phyloP scores from a whole-genome alignment of 2,113 vertebrate species.

The Epinephelus lanceolatus region DNA sequence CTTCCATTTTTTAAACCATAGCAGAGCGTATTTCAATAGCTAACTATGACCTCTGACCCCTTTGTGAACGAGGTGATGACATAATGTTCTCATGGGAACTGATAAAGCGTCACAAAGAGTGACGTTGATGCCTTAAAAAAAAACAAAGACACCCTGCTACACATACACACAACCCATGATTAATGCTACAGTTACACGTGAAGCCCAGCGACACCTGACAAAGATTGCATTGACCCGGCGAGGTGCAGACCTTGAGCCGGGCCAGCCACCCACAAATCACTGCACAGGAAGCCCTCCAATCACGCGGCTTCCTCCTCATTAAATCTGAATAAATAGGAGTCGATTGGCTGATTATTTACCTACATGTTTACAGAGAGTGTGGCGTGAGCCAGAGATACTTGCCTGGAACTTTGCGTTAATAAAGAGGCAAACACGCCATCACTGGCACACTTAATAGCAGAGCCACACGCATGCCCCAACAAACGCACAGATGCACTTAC shows the following conservation, averaged over 20 bases:
- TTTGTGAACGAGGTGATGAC: background rate
- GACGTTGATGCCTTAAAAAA: background rate
- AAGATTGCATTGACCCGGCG: constrained; percentile 85
- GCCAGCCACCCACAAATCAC: constrained; percentile 59
- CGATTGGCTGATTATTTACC: constrained; percentile 79
- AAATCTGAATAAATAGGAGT: constrained; percentile 77
- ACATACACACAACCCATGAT: background rate
- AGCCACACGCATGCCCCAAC: constrained; percentile 10
- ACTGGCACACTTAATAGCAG: constrained; percentile 3
- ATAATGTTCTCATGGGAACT: background rate
- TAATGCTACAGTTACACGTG: constrained; percentile 15
- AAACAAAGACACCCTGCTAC: background rate
- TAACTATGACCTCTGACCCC: constrained; percentile 22
- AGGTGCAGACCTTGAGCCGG: constrained; percentile 25
- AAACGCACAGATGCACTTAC: background rate
- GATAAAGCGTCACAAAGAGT: background rate
- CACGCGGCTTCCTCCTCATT: constrained; percentile 69
- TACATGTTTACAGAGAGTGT: constrained; percentile 69
- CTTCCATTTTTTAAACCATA: background rate
- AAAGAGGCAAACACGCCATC: constrained; percentile 69
- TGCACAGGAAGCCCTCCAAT: constrained; percentile 78
- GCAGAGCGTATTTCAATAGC: background rate
- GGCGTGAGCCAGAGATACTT: constrained; percentile 64
- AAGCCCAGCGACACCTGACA: constrained; percentile 81
- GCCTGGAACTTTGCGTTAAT: constrained; percentile 63